These are phyloP conservation scores for Malaclemys terrapin DNA, from an alignment of 2,113 vertebrate species.

Conservation along the genomic window DNA sequence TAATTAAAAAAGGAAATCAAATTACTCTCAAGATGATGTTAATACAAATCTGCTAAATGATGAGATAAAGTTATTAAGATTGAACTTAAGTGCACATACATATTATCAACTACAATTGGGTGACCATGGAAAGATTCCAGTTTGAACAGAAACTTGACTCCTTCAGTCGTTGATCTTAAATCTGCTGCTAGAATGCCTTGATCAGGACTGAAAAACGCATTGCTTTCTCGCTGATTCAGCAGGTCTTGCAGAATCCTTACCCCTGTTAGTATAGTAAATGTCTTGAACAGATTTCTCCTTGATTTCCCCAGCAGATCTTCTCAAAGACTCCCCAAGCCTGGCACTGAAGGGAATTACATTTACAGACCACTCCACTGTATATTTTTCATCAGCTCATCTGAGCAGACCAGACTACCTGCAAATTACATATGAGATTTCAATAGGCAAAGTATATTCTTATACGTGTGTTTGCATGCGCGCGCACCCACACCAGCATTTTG, in stretches of 20 bases:
- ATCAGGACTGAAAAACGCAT: neutral
- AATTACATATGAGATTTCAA: neutral
- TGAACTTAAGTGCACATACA: conserved; percentile 57
- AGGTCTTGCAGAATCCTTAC: conserved; percentile 5
- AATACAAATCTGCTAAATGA: conserved; percentile 57
- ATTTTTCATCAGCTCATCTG: neutral
- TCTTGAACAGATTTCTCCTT: neutral
- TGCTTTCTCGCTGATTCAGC: conserved; percentile 23
- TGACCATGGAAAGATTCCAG: conserved; percentile 28
- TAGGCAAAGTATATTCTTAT: neutral
- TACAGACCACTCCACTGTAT: rapidly evolving
- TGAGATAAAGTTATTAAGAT: conserved; percentile 51
- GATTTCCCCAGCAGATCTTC: neutral
- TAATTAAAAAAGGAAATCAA: conserved; percentile 64
- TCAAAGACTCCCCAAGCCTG: neutral
- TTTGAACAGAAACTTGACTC: conserved; percentile 44
- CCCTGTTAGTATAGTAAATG: neutral
- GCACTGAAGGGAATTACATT: neutral
- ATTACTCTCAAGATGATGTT: conserved; percentile 56
- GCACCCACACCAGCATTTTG: rapidly evolving
- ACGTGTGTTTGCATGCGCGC: neutral
- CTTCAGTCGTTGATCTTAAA: conserved; percentile 19
- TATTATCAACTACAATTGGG: conserved; percentile 55
- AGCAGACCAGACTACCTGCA: neutral
- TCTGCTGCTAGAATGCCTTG: neutral